A percentile compares a stretch with the other conserved stretches of the same genome.
These are phyloP conservation scores for Torymus texanus DNA, from an alignment of 2,888 invertebrate genomes.

Conservation along the genomic window DNA sequence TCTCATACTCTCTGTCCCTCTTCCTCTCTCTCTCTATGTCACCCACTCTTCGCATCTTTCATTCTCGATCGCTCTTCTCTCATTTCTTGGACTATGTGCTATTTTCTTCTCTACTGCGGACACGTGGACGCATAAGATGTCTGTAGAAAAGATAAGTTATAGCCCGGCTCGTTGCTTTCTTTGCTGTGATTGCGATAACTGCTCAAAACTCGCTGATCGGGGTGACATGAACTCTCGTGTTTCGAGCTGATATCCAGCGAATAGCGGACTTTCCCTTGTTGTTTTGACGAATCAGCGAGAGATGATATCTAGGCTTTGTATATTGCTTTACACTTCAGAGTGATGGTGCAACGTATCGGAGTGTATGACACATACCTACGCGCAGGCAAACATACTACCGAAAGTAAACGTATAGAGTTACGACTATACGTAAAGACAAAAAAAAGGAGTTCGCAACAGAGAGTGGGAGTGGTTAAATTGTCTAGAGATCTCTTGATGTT, in stretches of 20 bases:
- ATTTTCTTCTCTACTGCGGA: not conserved
- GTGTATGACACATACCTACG: not conserved
- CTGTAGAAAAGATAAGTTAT: not conserved
- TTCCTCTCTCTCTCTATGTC: not conserved
- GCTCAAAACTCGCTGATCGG: slow-evolving; percentile 30
- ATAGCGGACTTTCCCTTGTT: too few relatives aligned
- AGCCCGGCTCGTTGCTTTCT: not conserved
- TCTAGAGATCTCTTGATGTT: slow-evolving; percentile 35
- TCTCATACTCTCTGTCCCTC: not conserved
- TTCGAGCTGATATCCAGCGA: too few relatives aligned
- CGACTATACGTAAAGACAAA: not conserved
- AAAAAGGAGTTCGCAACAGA: not conserved
- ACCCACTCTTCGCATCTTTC: not conserved
- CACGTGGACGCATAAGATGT: slow-evolving; percentile 22
- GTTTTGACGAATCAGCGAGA: too few relatives aligned
- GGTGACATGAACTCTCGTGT: too few relatives aligned
- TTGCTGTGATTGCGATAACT: too few relatives aligned
- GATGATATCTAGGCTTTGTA: too few relatives aligned
- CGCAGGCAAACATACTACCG: not conserved
- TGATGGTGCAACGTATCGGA: too few relatives aligned
- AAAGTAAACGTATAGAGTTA: not conserved
- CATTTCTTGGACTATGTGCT: not conserved
- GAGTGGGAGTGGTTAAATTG: not conserved
- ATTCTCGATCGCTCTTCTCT: too few relatives aligned
- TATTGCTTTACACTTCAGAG: too few relatives aligned